Base-by-base conservation (phyloP, 2,113 vertebrate species). In the Ophthalmolycus amberensis region DNA sequence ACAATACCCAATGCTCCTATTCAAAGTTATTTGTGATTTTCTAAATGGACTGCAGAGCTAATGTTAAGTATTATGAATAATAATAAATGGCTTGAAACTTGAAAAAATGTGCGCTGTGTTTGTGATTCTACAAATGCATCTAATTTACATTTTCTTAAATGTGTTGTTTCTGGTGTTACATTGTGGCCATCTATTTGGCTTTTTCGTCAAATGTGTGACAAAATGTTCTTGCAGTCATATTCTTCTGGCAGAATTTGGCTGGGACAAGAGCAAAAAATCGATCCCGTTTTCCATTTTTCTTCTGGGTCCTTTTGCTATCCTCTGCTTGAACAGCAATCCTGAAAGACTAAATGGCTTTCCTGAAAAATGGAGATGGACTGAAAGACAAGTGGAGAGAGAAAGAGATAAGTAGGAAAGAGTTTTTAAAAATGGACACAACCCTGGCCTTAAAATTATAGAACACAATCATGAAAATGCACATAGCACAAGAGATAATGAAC, bases 281-380 rank as follows among this genome's bases (percentile, higher is more conserved):
- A 50, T 71, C 20, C 22, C 10, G 11, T 32, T 84, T 75, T 82
- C 32, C 46, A 71, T 48, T 75, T 32, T 32, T 32, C 32, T 32
- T 32, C 32, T 7, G 87, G 75, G 69, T 95, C 91, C 85, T 90
- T 90, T 90, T 82, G 82, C 80, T 59, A 91, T 78, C 69, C 84
- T 92, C 84, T 90, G 94, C 64, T 95, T 89, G 85, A 95, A 94
- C 77, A 82, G 79, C 89, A 95, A 90, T 48, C 91, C 90, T 73
- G 93, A 92, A 90, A 95, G 77, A 83, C 88, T 94, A 87, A 96
- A 96, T 6, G 91, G 93, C 79, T 95, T 95, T 83, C 94, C 94
- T 95, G 85, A n/a, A 80, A 68, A 77, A 86, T 74, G 34, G n/a
- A 79, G 32, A 83, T 48, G 56, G 72, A 65, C 44, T 3, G 60